A percentile compares a stretch with the other conserved stretches of the same genome.
phyloP scores from a whole-genome alignment of 2,888 invertebrate genomes.

The Ptilodon capucinus region DNA sequence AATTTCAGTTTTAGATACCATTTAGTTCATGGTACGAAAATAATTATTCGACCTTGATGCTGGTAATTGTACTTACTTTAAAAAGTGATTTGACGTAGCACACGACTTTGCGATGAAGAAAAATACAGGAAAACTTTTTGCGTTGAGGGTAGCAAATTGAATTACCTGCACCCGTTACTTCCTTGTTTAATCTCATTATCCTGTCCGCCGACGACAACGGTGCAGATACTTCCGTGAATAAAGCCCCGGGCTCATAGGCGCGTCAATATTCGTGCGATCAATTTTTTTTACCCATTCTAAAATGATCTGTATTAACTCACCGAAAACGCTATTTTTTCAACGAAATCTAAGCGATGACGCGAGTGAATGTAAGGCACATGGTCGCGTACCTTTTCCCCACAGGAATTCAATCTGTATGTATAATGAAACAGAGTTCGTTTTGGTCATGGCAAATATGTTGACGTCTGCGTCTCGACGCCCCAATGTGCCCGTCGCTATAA shows the following conservation, averaged over 20 bases:
- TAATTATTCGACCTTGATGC: constrained; percentile 17
- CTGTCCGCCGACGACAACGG: constrained; percentile 11
- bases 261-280: too few relatives aligned
- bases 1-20: not conserved
- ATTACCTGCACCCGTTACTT: constrained; percentile 19
- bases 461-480: too few relatives aligned
- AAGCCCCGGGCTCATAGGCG: not conserved
- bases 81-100: constrained; percentile 3
- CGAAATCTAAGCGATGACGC: too few relatives aligned
- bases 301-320: too few relatives aligned
- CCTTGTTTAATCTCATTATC: constrained; percentile 26
- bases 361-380: too few relatives aligned
- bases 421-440: too few relatives aligned
- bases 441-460: too few relatives aligned
- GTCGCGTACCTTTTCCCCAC: too few relatives aligned
- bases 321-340: too few relatives aligned
- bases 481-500: too few relatives aligned
- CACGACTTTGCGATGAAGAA: constrained; percentile 7
- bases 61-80: constrained; percentile 9
- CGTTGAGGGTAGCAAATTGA: constrained; percentile 24
- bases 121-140: constrained; percentile 19
- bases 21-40: constrained; percentile 41
- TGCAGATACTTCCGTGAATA: constrained; percentile 7
- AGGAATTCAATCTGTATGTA: too few relatives aligned
- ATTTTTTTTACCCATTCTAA: too few relatives aligned